These are phyloP conservation scores for Cylas formicarius DNA, from an alignment of 1,140 invertebrate genomes.

Conservation along the genomic window DNA sequence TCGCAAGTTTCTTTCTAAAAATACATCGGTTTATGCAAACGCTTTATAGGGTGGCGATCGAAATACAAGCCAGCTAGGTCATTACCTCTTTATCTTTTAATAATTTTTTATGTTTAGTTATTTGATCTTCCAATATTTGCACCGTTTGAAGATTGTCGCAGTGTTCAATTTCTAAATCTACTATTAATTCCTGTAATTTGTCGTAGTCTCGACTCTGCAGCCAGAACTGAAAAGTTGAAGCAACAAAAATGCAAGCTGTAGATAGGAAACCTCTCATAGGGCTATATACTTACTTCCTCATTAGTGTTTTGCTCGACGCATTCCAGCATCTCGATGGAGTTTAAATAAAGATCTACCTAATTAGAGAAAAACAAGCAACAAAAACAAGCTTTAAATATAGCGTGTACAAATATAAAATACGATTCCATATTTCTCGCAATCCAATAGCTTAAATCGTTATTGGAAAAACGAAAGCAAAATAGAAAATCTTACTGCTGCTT, in stretches of 20 bases:
- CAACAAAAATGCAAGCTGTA: background rate
- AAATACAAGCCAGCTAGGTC: background rate
- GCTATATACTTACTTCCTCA: constrained; percentile 28
- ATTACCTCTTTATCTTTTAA: constrained; percentile 30
- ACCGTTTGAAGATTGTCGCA: constrained; percentile 35
- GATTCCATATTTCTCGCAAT: too few relatives aligned
- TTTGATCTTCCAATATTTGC: constrained; percentile 30
- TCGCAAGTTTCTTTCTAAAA: constrained; percentile 15
- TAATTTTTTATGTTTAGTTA: constrained; percentile 34
- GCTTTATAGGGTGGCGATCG: background rate
- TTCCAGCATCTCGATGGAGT: constrained; percentile 37
- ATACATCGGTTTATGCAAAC: too few relatives aligned
- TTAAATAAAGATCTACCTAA: constrained; percentile 36
- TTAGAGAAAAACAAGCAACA: constrained; percentile 11
- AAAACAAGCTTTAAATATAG: constrained; percentile 15
- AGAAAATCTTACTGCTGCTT: constrained; percentile 33
- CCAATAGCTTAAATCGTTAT: background rate
- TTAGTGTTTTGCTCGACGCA: constrained; percentile 29
- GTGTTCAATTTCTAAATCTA: constrained; percentile 34
- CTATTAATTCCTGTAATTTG: constrained; percentile 30
- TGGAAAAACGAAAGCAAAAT: background rate
- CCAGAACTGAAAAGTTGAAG: constrained; percentile 15
- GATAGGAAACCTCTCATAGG: too few relatives aligned
- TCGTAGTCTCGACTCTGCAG: constrained; percentile 20
- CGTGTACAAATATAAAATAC: background rate